Conservation (phyloP, 1,140 invertebrate genomes). For the Orchestia grillus region DNA sequence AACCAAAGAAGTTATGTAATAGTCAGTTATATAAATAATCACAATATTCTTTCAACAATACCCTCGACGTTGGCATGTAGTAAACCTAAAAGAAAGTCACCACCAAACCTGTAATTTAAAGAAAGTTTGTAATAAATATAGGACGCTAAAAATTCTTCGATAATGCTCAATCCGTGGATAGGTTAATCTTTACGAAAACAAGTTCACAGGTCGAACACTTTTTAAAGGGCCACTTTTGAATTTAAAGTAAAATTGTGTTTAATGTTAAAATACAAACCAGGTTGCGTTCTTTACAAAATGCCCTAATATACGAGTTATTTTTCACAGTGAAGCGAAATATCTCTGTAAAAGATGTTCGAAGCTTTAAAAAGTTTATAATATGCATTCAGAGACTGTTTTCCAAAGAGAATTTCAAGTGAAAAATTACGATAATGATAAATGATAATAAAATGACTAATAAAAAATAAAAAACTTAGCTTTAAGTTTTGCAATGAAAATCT, state of each 20-base stretch:
- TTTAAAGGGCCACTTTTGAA: background rate
- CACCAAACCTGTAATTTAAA: background rate
- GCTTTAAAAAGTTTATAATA: background rate
- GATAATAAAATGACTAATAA: too few species aligned
- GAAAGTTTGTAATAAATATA: background rate
- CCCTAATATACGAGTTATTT: too few species aligned
- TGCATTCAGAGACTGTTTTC: background rate
- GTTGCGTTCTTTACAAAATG: background rate
- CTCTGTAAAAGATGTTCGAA: too few species aligned
- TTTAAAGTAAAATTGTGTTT: too few species aligned
- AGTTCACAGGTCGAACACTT: background rate
- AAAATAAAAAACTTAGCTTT: background rate
- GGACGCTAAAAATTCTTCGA: background rate
- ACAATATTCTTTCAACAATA: background rate
- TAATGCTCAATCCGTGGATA: background rate
- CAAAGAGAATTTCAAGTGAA: background rate
- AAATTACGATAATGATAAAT: background rate
- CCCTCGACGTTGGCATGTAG: background rate
- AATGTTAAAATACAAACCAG: background rate
- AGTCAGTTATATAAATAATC: background rate
- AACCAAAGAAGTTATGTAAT: too few species aligned
- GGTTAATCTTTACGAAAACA: background rate
- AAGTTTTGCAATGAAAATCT: background rate
- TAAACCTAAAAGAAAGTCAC: background rate
- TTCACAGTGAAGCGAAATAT: too few species aligned